phyloP scores from a whole-genome alignment of 2,797 vertebrate genomes.

The Dromococcyx pavoninus region DNA sequence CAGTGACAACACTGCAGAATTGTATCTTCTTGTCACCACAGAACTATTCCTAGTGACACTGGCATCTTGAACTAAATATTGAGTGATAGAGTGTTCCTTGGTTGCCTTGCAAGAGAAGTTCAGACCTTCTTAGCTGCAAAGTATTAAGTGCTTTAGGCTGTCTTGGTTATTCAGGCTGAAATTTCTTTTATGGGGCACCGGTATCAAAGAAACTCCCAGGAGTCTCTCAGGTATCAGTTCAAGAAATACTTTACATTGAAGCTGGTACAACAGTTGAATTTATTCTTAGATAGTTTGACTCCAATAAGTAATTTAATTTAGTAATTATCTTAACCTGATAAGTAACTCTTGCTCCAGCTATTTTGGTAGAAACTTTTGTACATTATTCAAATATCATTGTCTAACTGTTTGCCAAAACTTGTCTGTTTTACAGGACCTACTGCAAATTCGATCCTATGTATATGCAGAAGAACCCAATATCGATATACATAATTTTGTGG shows the following conservation, averaged over 20 bases:
- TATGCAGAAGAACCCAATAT: constrained; percentile 97
- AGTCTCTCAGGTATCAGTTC: not conserved
- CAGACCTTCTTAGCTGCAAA: not conserved
- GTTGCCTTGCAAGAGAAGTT: not conserved
- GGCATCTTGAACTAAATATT: not conserved
- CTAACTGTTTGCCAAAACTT: not conserved
- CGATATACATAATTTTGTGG: constrained; percentile 97
- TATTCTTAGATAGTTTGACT: not conserved
- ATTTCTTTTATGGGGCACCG: not conserved
- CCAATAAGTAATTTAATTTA: not conserved
- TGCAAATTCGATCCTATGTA: constrained; percentile 91
- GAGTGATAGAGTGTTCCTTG: not conserved
- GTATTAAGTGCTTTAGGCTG: not conserved
- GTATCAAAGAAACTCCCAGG: not conserved
- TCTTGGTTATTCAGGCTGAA: not conserved
- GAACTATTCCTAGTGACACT: not conserved
- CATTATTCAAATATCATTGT: not conserved
- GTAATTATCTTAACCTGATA: not conserved
- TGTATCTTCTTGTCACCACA: not conserved
- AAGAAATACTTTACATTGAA: not conserved
- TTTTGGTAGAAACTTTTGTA: not conserved
- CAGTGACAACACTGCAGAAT: not conserved
- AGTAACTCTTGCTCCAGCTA: not conserved
- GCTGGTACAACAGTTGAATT: not conserved
- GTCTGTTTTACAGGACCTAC: constrained; percentile 84